Percentiles rank a stretch among this genome's conserved stretches.
These are phyloP conservation scores for Drosophila setifemur DNA, from an alignment of 1,140 invertebrate species.

Conservation along the genomic window DNA sequence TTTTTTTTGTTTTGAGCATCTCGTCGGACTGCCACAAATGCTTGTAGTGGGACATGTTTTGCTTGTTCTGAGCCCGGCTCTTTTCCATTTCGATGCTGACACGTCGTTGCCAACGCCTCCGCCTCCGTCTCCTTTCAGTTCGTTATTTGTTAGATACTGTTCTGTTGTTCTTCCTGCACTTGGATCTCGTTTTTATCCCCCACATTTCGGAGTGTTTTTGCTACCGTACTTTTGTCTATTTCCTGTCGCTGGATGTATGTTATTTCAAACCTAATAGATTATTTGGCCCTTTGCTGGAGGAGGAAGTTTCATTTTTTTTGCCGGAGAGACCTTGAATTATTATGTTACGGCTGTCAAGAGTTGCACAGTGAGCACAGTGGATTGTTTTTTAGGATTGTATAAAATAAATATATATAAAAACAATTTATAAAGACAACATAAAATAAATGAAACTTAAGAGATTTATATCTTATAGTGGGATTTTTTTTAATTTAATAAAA, in stretches of 20 bases:
- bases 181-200: conserved; percentile 23
- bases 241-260: conserved; percentile 43
- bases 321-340: conserved; percentile 40
- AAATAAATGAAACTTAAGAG: too few relatives aligned
- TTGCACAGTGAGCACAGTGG: conserved; percentile 18
- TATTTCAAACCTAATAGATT: conserved; percentile 64
- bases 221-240: conserved; percentile 36
- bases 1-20: conserved; percentile 10
- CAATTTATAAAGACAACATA: too few relatives aligned
- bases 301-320: conserved; percentile 35
- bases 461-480: too few relatives aligned
- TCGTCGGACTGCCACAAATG: conserved; percentile 41
- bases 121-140: neutral
- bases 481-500: too few relatives aligned
- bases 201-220: conserved; percentile 34
- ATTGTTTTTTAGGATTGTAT: neutral
- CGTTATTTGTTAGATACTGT: neutral
- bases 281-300: conserved; percentile 50
- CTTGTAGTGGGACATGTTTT: conserved; percentile 58
- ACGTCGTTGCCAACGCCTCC: conserved; percentile 38
- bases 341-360: conserved; percentile 14
- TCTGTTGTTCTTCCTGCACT: conserved; percentile 1
- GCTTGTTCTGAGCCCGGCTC: conserved; percentile 33
- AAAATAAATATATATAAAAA: too few relatives aligned
- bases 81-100: conserved; percentile 61